These are phyloP conservation scores for Oxyscelio sp. DNA, from an alignment of 2,888 invertebrate genomes.

Conservation along the genomic window DNA sequence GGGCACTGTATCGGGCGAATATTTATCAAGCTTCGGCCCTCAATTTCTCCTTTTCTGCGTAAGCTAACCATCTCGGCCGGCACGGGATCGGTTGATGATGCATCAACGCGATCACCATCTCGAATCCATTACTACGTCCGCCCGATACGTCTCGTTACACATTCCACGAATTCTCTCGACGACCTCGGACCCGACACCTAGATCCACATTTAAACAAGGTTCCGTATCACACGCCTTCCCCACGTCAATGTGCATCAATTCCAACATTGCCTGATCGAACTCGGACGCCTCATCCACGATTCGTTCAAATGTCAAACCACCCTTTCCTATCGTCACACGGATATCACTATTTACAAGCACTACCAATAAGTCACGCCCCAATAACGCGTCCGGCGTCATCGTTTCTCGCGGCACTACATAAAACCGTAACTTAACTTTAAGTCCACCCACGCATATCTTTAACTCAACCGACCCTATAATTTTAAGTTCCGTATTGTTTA, in stretches of 20 bases:
- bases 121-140: neutral
- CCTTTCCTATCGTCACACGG: neutral
- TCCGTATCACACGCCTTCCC: neutral
- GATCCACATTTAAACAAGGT: neutral
- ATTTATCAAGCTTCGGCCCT: neutral
- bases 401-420: constrained; percentile 1
- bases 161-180: neutral
- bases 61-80: neutral
- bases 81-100: neutral
- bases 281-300: neutral
- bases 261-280: neutral
- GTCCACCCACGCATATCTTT: neutral
- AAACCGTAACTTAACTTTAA: neutral
- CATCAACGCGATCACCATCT: neutral
- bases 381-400: neutral
- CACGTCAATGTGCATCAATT: neutral
- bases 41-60: neutral
- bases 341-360: neutral
- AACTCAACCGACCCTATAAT: neutral
- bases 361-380: too few relatives aligned
- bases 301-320: neutral
- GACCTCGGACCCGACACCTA: neutral
- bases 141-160: neutral
- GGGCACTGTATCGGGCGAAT: too few relatives aligned
- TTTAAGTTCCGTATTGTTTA: neutral